These are phyloP conservation scores for Pogonomyrmex barbatus DNA, from an alignment of 1,140 invertebrate species.

Conservation along the genomic window DNA sequence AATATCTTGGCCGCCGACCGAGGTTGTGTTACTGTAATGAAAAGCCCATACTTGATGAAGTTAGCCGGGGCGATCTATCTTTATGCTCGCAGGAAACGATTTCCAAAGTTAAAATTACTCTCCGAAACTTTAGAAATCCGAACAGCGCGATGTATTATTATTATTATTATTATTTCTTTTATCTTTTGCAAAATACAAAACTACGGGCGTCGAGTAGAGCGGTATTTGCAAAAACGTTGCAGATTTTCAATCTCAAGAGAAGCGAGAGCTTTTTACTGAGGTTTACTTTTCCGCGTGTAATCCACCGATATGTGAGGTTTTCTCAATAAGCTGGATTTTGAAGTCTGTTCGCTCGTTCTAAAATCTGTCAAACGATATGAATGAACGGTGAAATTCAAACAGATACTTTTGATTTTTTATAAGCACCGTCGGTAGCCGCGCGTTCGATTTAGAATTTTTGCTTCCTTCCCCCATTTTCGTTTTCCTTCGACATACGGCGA, in stretches of 20 bases:
- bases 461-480: background rate
- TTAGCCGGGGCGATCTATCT: constrained; percentile 3
- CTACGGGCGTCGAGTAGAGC: background rate
- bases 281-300: constrained; percentile 4
- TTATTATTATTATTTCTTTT: background rate
- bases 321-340: constrained; percentile 36
- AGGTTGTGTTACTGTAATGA: too few species aligned
- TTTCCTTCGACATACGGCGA: background rate
- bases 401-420: constrained; percentile 32
- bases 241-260: constrained; percentile 15
- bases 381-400: constrained; percentile 3
- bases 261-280: constrained; percentile 5
- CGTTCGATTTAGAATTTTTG: background rate
- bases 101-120: background rate
- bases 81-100: background rate
- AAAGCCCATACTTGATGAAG: background rate
- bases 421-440: background rate
- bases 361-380: constrained; percentile 14
- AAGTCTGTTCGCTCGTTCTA: background rate
- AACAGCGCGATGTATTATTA: background rate
- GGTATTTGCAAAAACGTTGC: background rate
- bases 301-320: constrained; percentile 5
- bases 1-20: background rate
- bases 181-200: background rate
- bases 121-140: background rate